These are phyloP conservation scores for Helicoverpa assulta DNA, from an alignment of 2,888 invertebrate genomes.

Conservation along the genomic window DNA sequence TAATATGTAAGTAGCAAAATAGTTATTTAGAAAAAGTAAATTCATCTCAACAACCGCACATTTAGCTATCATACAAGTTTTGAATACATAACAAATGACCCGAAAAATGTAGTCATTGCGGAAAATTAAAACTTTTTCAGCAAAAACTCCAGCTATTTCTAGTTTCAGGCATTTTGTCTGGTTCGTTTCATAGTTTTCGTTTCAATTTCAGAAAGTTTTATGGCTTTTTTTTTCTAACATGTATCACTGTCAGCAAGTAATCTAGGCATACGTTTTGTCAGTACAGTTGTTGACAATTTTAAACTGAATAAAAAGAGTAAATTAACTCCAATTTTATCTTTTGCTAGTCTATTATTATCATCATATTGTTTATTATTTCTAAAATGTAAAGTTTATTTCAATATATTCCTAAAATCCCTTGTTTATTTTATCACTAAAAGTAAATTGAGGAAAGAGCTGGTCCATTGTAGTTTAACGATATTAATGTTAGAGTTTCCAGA, in stretches of 20 bases:
- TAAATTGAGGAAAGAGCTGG: no score
- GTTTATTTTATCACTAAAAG: no score
- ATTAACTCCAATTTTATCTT: background rate
- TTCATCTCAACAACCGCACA: no score
- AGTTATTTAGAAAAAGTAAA: no score
- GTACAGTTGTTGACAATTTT: background rate
- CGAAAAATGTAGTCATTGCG: background rate
- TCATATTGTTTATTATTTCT: no score
- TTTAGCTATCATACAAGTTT: background rate
- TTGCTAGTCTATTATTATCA: no score
- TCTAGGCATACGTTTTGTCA: background rate
- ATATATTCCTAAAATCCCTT: no score
- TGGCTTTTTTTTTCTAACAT: background rate
- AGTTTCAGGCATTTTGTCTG: background rate
- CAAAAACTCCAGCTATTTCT: background rate
- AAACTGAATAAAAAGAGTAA: background rate
- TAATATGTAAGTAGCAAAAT: no score
- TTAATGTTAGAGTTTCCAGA: constrained; percentile 29
- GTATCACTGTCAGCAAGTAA: background rate
- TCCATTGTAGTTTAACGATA: constrained; percentile 13
- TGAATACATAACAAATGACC: background rate
- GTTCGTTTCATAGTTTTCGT: background rate
- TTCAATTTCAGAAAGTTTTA: background rate
- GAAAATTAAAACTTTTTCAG: constrained; percentile 1
- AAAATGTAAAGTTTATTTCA: no score